phyloP scores from a whole-genome alignment of 2,888 invertebrate species.

The Cephalotes varians region DNA sequence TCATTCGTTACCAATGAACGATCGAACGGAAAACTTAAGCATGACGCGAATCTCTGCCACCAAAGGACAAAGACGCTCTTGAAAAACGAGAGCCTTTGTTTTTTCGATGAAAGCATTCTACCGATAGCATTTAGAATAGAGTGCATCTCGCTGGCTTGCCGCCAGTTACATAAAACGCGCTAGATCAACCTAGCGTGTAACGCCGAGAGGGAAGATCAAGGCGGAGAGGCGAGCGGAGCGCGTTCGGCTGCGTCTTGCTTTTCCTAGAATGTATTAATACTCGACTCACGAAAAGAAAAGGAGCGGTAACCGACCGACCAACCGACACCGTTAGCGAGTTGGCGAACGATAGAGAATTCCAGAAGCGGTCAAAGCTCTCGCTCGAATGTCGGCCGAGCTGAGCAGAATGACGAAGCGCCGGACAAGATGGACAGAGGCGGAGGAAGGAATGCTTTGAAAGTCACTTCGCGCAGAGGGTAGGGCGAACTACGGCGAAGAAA shows the following conservation, averaged over 20 bases:
- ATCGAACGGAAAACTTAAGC: neutral
- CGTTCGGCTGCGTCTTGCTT: conserved; percentile 54
- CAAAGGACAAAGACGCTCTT: neutral
- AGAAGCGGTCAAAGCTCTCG: conserved; percentile 43
- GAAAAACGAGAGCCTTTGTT: conserved; percentile 11
- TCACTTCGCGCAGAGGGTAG: conserved; percentile 27
- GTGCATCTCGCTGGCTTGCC: conserved; percentile 49
- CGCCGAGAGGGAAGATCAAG: conserved; percentile 68
- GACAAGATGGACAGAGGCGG: conserved; percentile 49
- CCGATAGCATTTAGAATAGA: conserved; percentile 49
- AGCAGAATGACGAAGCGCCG: conserved; percentile 26
- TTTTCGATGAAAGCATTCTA: neutral
- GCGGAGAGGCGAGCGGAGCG: conserved; percentile 52
- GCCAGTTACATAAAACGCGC: conserved; percentile 61
- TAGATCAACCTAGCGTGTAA: conserved; percentile 69
- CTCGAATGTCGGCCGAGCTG: conserved; percentile 31
- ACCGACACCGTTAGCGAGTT: conserved; percentile 47
- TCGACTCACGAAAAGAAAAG: conserved; percentile 32
- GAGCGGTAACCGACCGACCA: conserved; percentile 45
- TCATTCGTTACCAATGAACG: neutral
- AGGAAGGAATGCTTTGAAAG: conserved; percentile 64
- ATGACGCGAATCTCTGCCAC: neutral
- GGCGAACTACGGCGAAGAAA: conserved; percentile 3
- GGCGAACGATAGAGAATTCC: conserved; percentile 35
- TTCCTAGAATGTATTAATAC: conserved; percentile 64